A percentile compares a stretch with the other conserved stretches of the same genome.
phyloP scores from a whole-genome alignment of 2,888 invertebrate species.

The Entomobrya proxima region DNA sequence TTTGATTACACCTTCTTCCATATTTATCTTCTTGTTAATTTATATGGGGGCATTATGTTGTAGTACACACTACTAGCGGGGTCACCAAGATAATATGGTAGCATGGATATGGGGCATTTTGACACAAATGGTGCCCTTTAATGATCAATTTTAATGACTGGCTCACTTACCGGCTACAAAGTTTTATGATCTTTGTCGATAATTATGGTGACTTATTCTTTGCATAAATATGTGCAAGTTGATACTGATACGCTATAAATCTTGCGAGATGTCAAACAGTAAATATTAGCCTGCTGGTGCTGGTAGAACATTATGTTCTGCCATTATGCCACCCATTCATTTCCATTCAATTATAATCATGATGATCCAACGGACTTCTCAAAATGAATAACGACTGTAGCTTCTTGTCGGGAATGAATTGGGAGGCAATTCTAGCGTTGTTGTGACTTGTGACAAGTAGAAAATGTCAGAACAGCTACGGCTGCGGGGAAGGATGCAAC shows the following conservation, averaged over 20 bases:
- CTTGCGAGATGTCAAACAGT: conserved; percentile 9
- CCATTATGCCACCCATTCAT: background rate
- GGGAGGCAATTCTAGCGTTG: background rate
- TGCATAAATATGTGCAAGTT: background rate
- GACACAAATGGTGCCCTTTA: no score
- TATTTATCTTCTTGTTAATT: background rate
- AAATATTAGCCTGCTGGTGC: background rate
- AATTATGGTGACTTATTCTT: background rate
- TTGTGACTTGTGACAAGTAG: conserved; percentile 2
- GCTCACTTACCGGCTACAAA: no score
- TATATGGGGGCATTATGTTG: background rate
- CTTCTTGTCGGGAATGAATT: background rate
- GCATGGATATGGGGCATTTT: background rate
- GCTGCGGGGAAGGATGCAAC: background rate
- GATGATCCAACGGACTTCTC: background rate
- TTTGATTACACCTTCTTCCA: background rate
- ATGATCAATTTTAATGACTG: no score
- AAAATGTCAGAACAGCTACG: background rate
- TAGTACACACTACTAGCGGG: no score
- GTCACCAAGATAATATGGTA: background rate
- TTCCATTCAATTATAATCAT: background rate
- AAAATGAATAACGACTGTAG: background rate
- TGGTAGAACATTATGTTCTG: background rate
- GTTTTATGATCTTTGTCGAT: no score
- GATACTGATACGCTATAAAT: background rate